Base-by-base conservation (phyloP, 2,888 invertebrate species). In the Tigriopus californicus region DNA sequence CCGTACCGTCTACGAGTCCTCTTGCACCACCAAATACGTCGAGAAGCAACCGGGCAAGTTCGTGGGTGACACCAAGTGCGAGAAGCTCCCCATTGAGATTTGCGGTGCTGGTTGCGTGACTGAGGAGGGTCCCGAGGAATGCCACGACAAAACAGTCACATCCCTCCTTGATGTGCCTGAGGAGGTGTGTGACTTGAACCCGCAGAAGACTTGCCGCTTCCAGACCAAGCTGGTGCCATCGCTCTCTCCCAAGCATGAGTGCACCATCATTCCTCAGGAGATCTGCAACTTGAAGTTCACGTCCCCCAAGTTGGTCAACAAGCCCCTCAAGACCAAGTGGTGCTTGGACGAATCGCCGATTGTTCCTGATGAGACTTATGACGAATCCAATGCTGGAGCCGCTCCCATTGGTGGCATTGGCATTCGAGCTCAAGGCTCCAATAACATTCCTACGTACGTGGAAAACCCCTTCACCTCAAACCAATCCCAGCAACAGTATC, bases 161-260 rank as follows among this genome's bases (percentile, higher is more conserved):
- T 48, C 48, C 40, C 40, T 58, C 2, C 4, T 58, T 49, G 58
- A 58, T 49, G 58, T 58, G 5, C 58, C 58, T 40, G 58, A 58
- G 8, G 58, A 58, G 24, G 58, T 58, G 24, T 58, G 58, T 25
- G 58, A 58, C 58, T 25, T 58, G n/a, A 58, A 58, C 25, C 58
- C 58, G 33, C 58, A 58, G 40, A 58, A 58, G 18, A 49, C 47
- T 12, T 58, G 58, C 33, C 22, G 40, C 15, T 58, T 58, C 49
- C 44, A 46, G 11, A 58, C 58, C 58, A 58, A 58, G 49, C 24
- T 58, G 42, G 58, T 58, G 10, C 58, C 58, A 13, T 22, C 24
- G 12, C 49, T 58, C 18, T 25, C 20, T 15, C 58, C 58, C 15
- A 49, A 24, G n/a, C 58, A 58, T 40, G 46, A 58, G 22, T 58